Percentiles rank a stretch among this genome's conserved stretches.
Evolutionary conservation across 2,797 vertebrate species (phyloP).

Genomic region (Apogon talboti): DNA sequence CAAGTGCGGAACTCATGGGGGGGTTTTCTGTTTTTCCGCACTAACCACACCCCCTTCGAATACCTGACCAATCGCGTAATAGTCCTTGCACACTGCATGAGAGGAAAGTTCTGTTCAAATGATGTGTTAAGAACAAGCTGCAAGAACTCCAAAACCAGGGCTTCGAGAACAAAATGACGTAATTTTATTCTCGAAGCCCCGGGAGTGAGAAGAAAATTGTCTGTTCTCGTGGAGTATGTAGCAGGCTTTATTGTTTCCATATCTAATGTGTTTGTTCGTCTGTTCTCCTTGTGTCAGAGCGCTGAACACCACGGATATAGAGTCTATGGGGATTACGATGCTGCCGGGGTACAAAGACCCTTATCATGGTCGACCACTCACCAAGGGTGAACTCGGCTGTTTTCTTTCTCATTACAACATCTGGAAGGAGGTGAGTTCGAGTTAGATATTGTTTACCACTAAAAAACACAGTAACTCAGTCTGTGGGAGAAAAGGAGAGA

Average conservation of each 20-base stretch:
- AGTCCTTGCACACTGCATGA: too few species aligned
- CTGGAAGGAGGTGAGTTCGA: slow-evolving; percentile 89
- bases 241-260: slow-evolving; percentile 18
- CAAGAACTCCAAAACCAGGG: too few species aligned
- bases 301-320: slow-evolving; percentile 88
- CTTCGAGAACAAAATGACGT: too few species aligned
- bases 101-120: too few species aligned
- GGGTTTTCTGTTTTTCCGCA: too few species aligned
- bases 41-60: too few species aligned
- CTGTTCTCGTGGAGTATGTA: too few species aligned
- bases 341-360: slow-evolving; percentile 92
- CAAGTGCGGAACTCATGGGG: too few species aligned
- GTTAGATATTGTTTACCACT: slow-evolving; percentile 36
- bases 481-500: slow-evolving; percentile 5
- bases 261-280: slow-evolving; percentile 36
- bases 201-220: too few species aligned
- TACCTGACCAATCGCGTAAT: too few species aligned
- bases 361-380: slow-evolving; percentile 92
- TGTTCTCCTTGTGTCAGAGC: slow-evolving; percentile 77
- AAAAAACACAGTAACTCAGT: slow-evolving; percentile 22
- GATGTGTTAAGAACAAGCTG: too few species aligned
- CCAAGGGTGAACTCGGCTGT: slow-evolving; percentile 94
- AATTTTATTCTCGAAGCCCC: too few species aligned
- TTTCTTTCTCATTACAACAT: slow-evolving; percentile 94
- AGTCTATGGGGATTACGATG: slow-evolving; percentile 91